Conservation (phyloP, 2,113 vertebrate species). For the Gopherus evgoodei region DNA sequence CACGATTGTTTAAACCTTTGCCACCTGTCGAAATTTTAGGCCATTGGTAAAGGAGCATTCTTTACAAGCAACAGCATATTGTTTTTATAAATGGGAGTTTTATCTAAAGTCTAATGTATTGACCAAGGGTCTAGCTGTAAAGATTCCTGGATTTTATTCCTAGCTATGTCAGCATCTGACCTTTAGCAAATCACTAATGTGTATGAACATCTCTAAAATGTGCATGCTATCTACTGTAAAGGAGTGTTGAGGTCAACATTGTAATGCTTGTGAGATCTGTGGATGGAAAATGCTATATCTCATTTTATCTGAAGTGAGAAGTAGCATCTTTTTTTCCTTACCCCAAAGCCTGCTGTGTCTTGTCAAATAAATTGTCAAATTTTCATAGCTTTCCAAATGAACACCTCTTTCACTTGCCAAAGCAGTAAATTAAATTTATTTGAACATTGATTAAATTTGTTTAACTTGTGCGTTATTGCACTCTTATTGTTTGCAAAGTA, state of each 20-base stretch:
- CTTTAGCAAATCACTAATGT: not conserved
- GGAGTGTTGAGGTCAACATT: not conserved
- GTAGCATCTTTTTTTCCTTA: not conserved
- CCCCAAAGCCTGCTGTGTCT: not conserved
- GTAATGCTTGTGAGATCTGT: not conserved
- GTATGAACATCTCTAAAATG: not conserved
- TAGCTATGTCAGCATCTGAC: not conserved
- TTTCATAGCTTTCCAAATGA: not conserved
- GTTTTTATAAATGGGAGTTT: not conserved
- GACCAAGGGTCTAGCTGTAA: not conserved
- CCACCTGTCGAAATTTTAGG: not conserved
- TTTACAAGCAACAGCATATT: not conserved
- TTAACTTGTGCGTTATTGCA: not conserved
- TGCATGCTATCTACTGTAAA: not conserved
- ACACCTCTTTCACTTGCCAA: not conserved
- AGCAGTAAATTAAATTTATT: not conserved
- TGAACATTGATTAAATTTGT: not conserved
- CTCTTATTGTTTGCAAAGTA: not conserved
- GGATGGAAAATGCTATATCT: not conserved
- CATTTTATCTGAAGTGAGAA: not conserved
- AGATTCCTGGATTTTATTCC: not conserved
- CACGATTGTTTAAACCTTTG: not conserved
- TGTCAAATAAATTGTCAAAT: not conserved
- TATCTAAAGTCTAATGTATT: not conserved
- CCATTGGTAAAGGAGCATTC: not conserved